Percentiles rank a stretch among this genome's conserved stretches.
phyloP scores from a whole-genome alignment of 2,888 invertebrate species.

The Dicranocentrus wangi region DNA sequence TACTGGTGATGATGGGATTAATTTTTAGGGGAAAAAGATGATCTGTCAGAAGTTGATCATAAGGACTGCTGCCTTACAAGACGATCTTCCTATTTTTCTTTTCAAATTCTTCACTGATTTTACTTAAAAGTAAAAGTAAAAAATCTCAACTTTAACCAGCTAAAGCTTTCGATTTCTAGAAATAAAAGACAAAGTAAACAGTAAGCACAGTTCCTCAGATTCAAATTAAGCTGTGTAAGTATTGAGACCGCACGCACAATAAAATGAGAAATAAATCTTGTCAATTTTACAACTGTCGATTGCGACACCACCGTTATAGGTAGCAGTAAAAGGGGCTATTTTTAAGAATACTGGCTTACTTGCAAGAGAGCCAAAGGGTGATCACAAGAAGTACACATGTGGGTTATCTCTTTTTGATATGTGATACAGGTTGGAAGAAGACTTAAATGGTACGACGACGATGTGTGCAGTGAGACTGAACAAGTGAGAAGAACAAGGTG shows the following conservation, averaged over 20 bases:
- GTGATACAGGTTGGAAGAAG: too few relatives aligned
- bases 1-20: conserved; percentile 12
- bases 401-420: too few relatives aligned
- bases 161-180: conserved; percentile 62
- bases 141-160: conserved; percentile 50
- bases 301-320: conserved; percentile 11
- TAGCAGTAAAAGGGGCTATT: neutral
- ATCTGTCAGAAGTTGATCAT: conserved; percentile 39
- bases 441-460: neutral
- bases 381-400: too few relatives aligned
- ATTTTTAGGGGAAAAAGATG: neutral
- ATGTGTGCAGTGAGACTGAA: conserved; percentile 65
- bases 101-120: conserved; percentile 1
- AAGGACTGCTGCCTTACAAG: conserved; percentile 56
- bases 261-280: neutral
- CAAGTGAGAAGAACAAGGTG: conserved; percentile 52
- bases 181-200: conserved; percentile 37
- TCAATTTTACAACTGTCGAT: neutral
- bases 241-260: neutral
- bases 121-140: conserved; percentile 26
- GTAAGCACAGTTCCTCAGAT: too few relatives aligned
- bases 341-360: conserved; percentile 8
- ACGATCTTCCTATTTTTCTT: conserved; percentile 1
- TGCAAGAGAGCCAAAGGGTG: neutral
- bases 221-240: too few relatives aligned